These are phyloP conservation scores for Tenebrio molitor DNA, from an alignment of 1,140 invertebrate species.

Conservation along the genomic window DNA sequence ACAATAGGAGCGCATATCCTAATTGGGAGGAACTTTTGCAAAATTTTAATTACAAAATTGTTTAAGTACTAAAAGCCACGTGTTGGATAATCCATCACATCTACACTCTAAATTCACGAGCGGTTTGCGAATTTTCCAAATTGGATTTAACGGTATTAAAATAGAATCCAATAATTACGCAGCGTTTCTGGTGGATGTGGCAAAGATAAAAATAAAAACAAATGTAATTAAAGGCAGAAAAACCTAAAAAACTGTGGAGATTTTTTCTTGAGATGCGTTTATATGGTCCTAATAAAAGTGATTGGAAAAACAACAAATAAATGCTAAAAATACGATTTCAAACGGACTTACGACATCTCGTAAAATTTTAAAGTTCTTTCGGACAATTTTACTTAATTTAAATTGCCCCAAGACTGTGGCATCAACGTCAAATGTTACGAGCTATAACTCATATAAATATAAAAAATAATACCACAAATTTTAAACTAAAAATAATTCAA, in stretches of 20 bases:
- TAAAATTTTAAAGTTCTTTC: neutral
- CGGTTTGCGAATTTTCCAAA: conserved; percentile 11
- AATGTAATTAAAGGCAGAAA: conserved; percentile 10
- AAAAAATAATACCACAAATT: neutral
- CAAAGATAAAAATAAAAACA: conserved; percentile 38
- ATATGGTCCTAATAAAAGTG: neutral
- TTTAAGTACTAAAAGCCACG: no score
- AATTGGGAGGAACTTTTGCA: no score
- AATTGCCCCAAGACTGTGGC: neutral
- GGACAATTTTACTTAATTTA: neutral
- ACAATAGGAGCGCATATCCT: no score
- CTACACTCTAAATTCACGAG: neutral
- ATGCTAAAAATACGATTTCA: conserved; percentile 1
- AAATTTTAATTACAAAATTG: no score
- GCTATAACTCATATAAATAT: neutral
- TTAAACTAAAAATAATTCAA: neutral
- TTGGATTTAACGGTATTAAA: conserved; percentile 15
- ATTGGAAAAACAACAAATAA: neutral
- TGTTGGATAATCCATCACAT: conserved; percentile 28
- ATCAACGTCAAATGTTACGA: conserved; percentile 10
- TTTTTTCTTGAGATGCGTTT: no score
- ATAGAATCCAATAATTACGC: conserved; percentile 23
- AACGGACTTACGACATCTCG: neutral
- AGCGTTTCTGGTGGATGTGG: neutral
- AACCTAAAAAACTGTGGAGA: no score